Base-by-base conservation (phyloP, 2,888 invertebrate species). In the Linnaemya vulpina region DNA sequence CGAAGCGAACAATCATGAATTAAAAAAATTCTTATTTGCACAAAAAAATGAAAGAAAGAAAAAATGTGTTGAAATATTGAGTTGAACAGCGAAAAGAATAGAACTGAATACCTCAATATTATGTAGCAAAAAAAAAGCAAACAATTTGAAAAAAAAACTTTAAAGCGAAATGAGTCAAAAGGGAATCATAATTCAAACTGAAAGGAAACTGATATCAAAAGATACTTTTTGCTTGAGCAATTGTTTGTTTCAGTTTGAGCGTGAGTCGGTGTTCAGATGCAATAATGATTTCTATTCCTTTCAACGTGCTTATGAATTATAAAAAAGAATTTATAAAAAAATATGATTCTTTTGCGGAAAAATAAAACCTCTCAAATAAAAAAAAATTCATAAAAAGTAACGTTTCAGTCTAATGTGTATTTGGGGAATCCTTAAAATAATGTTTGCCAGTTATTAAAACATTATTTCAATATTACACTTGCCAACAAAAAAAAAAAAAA, bases 161-260 rank as follows among this genome's bases (percentile, higher is more conserved):
- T 35, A 83, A 83, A 74, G 74, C 55, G 68, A 83, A 86, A 86
- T 86, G 83, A 87, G 86, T 86, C 87, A 86, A 87, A 86, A 84
- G 87, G 87, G 87, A 87, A 73, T 86, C 87, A 87, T 87, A 86
- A 86, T 78, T 87, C 86, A 86, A 74, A 71, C 70, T 71, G 62
- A 60, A 74, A 68, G 67, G 40, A 74, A 76, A 71, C 80, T 84
- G 46, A 85, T 79, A 75, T 82, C 78, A 82, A 71, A n/a, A 84
- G 53, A 84, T 76, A 82, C 49, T 76, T 70, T 30, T 82, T 63
- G 49, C 71, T 76, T 43, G 25, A 58, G 51, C 15, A 25, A 51
- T 81, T 51, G 51, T 49, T 71, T 73, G 20, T 77, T 60, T 30
- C 1, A 20, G 46, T 55, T 13, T 22, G 4, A 35, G 17, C 4